phyloP scores from a whole-genome alignment of 2,888 invertebrate genomes.

The Mimumesa dahlbomi region DNA sequence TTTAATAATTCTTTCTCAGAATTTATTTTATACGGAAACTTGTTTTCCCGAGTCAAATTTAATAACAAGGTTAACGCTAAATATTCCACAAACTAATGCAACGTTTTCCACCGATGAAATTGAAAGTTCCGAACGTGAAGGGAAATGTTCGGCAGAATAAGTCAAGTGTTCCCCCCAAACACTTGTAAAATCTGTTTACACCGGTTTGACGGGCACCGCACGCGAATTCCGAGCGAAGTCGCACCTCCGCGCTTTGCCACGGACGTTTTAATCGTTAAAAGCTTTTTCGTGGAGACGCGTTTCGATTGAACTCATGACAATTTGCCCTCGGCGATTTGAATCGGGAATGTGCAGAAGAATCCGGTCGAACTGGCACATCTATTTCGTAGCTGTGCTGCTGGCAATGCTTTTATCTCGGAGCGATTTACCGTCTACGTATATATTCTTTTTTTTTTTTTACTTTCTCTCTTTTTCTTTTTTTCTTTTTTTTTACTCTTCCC shows the following conservation, averaged over 20 bases:
- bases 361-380: conserved; percentile 25
- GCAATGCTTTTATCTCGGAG: conserved; percentile 45
- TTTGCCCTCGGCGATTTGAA: conserved; percentile 44
- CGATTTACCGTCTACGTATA: conserved; percentile 38
- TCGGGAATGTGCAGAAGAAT: conserved; percentile 36
- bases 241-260: not conserved
- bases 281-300: conserved; percentile 45
- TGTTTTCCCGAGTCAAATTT: too few species aligned
- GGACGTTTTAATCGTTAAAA: conserved; percentile 52
- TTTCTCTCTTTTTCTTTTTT: too few species aligned
- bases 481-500: conserved; percentile 5
- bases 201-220: too few species aligned
- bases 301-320: conserved; percentile 48
- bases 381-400: conserved; percentile 35
- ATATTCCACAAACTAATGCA: not conserved
- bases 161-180: too few species aligned
- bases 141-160: too few species aligned
- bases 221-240: not conserved
- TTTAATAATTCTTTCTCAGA: too few species aligned
- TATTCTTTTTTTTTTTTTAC: conserved; percentile 6
- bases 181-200: too few species aligned
- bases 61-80: too few species aligned
- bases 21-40: too few species aligned
- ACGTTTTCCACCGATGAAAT: not conserved
- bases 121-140: too few species aligned